Conservation (phyloP, 2,113 vertebrate species). For the Trichechus manatus region DNA sequence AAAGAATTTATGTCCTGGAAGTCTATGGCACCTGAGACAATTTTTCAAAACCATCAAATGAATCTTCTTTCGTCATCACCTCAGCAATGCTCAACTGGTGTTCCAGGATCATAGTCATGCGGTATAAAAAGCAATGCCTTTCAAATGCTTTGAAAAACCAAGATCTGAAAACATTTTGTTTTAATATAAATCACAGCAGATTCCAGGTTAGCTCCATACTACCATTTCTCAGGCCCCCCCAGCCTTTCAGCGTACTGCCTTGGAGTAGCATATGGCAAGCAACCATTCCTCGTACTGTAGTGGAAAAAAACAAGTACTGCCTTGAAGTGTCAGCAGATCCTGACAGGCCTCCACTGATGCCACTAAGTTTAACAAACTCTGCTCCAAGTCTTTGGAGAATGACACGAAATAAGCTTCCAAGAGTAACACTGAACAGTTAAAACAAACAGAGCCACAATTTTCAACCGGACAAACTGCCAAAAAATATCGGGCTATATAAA, state of each 20-base stretch:
- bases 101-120: neutral
- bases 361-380: neutral
- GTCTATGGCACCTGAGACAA: neutral
- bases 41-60: conserved; percentile 26
- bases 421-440: conserved; percentile 34
- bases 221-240: neutral
- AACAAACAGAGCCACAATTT: conserved; percentile 15
- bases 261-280: neutral
- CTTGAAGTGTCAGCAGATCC: neutral
- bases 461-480: neutral
- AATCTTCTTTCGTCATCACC: neutral
- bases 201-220: neutral
- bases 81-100: neutral
- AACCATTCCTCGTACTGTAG: neutral
- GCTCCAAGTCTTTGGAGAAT: neutral
- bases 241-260: neutral
- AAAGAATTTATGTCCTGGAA: neutral
- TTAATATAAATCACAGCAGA: neutral
- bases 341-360: neutral
- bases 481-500: neutral
- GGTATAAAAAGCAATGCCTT: neutral
- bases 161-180: neutral
- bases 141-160: neutral
- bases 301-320: neutral
- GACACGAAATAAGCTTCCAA: conserved; percentile 11